A percentile compares a stretch with the other conserved stretches of the same genome.
Conservation (phyloP, 2,888 invertebrate genomes). For the Drosophila paranaensis region DNA sequence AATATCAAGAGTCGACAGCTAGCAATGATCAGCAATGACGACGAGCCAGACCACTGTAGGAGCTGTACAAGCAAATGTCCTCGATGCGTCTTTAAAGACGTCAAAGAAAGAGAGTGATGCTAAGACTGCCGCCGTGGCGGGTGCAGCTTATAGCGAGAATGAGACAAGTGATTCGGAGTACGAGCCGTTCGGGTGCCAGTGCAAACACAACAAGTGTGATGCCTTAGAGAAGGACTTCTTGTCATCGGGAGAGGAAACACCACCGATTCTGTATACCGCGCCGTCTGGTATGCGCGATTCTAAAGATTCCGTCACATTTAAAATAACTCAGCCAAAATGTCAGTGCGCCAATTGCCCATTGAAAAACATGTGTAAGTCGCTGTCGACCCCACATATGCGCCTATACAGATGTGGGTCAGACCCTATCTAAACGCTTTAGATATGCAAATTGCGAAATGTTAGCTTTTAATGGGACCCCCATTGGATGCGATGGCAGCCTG, state of each 20-base stretch:
- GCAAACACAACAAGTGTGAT: conserved; percentile 51
- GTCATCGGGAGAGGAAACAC: conserved; percentile 41
- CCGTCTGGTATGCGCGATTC: conserved; percentile 44
- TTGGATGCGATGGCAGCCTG: conserved; percentile 19
- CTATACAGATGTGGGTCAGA: conserved; percentile 14
- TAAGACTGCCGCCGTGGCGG: background rate
- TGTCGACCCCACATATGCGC: background rate
- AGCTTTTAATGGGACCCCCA: conserved; percentile 16
- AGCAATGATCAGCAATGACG: conserved; percentile 37
- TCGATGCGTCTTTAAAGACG: background rate
- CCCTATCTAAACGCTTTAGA: conserved; percentile 68
- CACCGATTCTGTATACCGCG: conserved; percentile 40
- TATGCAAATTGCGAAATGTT: conserved; percentile 64
- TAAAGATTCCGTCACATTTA: conserved; percentile 48
- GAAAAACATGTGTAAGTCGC: conserved; percentile 81
- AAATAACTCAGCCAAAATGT: conserved; percentile 67
- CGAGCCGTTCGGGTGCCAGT: conserved; percentile 58
- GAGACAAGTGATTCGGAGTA: conserved; percentile 38
- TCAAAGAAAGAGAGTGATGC: background rate
- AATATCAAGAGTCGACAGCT: background rate
- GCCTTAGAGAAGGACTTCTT: conserved; percentile 41
- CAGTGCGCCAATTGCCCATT: conserved; percentile 82
- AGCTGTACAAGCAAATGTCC: background rate
- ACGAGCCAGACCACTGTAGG: background rate
- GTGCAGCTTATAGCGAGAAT: background rate